Evolutionary conservation across 2,888 invertebrate genomes (phyloP).

Genomic region (Cheilosia urbana): DNA sequence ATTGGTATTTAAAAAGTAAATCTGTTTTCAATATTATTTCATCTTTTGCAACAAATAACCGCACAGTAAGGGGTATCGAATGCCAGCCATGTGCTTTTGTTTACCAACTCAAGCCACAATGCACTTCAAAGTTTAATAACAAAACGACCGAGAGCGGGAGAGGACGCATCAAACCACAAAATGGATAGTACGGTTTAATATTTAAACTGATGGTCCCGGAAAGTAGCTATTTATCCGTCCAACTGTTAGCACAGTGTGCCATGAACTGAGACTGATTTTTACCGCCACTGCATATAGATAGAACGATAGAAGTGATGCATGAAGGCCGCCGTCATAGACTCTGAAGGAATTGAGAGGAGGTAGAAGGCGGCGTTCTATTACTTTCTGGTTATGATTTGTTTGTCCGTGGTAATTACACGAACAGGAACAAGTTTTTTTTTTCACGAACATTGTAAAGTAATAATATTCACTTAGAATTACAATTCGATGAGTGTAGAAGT

Average conservation of each 20-base stretch:
- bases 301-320: slow-evolving; percentile 30
- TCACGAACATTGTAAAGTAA: not conserved
- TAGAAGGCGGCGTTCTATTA: not conserved
- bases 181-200: not conserved
- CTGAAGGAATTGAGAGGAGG: not conserved
- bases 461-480: not conserved
- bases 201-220: not conserved
- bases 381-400: slow-evolving; percentile 11
- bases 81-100: slow-evolving; percentile 46
- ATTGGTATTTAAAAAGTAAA: not conserved
- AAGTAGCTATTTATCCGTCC: slow-evolving; percentile 21
- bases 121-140: slow-evolving; percentile 39
- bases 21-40: not conserved
- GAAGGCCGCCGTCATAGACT: slow-evolving; percentile 30
- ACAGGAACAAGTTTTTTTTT: not conserved
- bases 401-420: not conserved
- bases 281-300: slow-evolving; percentile 4
- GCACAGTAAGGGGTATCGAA: not conserved
- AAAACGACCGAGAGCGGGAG: slow-evolving; percentile 12
- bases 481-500: not conserved
- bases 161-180: slow-evolving; percentile 9
- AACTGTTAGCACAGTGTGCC: slow-evolving; percentile 24
- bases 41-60: slow-evolving; percentile 10
- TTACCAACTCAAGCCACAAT: slow-evolving; percentile 43
- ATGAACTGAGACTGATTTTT: slow-evolving; percentile 58